Percentiles rank a stretch among this genome's conserved stretches.
phyloP scores from a whole-genome alignment of 2,113 vertebrate genomes.

The Rhagologus leucostigma region DNA sequence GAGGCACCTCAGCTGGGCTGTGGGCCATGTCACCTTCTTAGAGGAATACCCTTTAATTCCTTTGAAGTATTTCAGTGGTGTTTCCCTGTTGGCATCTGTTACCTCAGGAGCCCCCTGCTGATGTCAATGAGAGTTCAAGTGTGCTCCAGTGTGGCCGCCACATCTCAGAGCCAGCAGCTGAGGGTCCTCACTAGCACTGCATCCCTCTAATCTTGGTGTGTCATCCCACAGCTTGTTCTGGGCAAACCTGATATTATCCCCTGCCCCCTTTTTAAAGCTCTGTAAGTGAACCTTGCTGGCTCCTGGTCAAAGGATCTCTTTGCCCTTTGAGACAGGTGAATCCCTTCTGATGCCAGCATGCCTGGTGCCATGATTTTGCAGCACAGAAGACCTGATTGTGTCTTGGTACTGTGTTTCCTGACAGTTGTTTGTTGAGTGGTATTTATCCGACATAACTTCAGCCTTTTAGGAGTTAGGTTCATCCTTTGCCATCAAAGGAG shows the following conservation, averaged over 20 bases:
- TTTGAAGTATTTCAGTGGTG: neutral
- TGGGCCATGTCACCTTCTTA: neutral
- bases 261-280: neutral
- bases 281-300: neutral
- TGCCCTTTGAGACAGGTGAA: neutral
- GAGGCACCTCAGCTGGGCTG: neutral
- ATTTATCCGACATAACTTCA: neutral
- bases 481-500: neutral
- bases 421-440: neutral
- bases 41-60: neutral
- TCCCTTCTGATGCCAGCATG: neutral
- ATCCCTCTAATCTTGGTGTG: neutral
- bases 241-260: neutral
- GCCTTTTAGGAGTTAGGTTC: neutral
- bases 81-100: neutral
- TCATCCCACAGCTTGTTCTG: neutral
- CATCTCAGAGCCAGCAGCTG: neutral
- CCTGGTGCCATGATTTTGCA: neutral
- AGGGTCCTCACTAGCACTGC: neutral
- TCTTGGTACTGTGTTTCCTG: neutral
- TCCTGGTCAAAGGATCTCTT: neutral
- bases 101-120: neutral
- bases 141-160: neutral
- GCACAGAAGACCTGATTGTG: neutral
- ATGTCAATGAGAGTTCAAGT: neutral